These are phyloP conservation scores for Arvicanthis niloticus DNA, from an alignment of 2,113 vertebrate species.

Conservation along the genomic window DNA sequence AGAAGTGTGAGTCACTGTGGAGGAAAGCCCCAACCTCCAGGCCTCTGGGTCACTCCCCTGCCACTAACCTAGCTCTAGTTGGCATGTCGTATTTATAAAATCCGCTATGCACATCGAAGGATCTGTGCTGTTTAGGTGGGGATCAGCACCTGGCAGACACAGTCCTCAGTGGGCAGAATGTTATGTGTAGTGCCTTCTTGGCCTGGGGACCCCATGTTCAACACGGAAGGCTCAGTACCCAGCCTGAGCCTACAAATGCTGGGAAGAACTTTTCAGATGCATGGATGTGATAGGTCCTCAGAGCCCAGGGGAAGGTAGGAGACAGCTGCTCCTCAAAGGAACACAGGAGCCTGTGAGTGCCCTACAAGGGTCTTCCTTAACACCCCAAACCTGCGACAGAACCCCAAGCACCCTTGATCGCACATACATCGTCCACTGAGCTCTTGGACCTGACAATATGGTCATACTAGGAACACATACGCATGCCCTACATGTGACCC, in stretches of 20 bases:
- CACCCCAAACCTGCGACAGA: background rate
- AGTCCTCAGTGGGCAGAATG: background rate
- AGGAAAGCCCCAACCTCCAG: background rate
- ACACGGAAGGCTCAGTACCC: background rate
- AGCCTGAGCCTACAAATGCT: background rate
- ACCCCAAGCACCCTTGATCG: background rate
- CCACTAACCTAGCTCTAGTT: rapidly evolving
- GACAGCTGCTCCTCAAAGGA: background rate
- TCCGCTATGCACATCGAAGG: background rate
- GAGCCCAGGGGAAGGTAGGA: background rate
- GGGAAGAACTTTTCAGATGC: background rate
- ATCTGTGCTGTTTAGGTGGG: background rate
- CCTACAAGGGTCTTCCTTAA: background rate
- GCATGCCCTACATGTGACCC: background rate
- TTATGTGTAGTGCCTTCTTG: rapidly evolving
- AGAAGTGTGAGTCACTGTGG: background rate
- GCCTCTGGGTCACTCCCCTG: rapidly evolving
- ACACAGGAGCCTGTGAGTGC: background rate
- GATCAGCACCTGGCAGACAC: background rate
- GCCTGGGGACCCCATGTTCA: background rate
- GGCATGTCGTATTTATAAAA: background rate
- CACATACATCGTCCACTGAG: rapidly evolving
- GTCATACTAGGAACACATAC: background rate
- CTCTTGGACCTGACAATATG: too few relatives aligned
- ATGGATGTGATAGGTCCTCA: background rate